Base-by-base conservation (phyloP, 2,797 vertebrate species). In the Pseudomugil gertrudae region DNA sequence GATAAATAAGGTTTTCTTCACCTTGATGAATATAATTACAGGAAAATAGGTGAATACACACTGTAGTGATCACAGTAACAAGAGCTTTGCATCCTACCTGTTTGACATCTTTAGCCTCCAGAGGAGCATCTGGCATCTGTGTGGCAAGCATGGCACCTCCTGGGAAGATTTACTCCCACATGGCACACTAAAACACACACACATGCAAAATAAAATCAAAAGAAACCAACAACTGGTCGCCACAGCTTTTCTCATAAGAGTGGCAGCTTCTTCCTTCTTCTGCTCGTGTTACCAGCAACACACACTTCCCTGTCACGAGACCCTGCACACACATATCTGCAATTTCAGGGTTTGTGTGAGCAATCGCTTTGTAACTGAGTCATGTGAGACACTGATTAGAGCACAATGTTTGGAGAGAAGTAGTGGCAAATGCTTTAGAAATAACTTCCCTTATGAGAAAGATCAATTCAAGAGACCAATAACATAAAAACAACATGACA, bases 91-190 rank as follows among this genome's bases (percentile, higher is more conserved):
- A 36, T 38, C 63, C 56, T 92, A 98, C 96, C 95, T 94, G 94
- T 83, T 94, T 94, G 77, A 92, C 92, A 87, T 95, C 94, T 90
- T 93, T 93, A 23, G 93, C 78, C 63, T 95, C 94, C 2, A 90
- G 85, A 61, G 87, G 83, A 60, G 81, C 87, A 14, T 95, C 96
- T 61, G 90, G 72, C 0, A 83, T 85, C 73, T 95, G 94, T 70
- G 92, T 96, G 45, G 96, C 95, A 78, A 96, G 92, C 97, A 98
- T 98, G 84, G 94, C 93, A 87, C 66, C 88, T 90, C 80, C 85
- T 21, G 64, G 54, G 63, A 71, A 66, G 61, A 58, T 48, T 87
- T 62, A 84, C 7, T 35, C 76, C 90, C 87, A 87, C 93, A 95
- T 93, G 90, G 87, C 87, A 94, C 78, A 85, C 93, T 85, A 94